Percentiles rank a stretch among this genome's conserved stretches.
phyloP scores from a whole-genome alignment of 92 coral and sea anemone genomes.

The Porites lobata region DNA sequence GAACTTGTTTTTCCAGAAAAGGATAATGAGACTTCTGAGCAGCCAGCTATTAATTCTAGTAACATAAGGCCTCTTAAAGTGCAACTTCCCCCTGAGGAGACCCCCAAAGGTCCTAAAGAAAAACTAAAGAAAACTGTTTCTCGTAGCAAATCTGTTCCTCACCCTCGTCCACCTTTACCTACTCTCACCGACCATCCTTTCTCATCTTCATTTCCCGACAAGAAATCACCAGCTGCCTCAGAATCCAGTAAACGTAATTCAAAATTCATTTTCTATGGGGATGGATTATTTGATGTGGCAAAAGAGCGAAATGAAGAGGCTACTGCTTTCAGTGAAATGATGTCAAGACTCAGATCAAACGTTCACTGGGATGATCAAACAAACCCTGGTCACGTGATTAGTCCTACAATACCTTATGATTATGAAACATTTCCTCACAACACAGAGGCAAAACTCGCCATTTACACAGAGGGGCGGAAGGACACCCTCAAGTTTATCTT shows the following conservation, averaged over 20 bases:
- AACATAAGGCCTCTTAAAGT: conserved; percentile 65
- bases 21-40: background rate
- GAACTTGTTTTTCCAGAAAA: conserved; percentile 20
- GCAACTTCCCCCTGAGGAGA: conserved; percentile 66
- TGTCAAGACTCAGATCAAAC: conserved; percentile 78
- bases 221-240: conserved; percentile 25
- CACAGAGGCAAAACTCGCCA: conserved; percentile 77
- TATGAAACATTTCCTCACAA: conserved; percentile 70
- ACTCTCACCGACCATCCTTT: conserved; percentile 47
- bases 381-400: conserved; percentile 91
- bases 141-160: conserved; percentile 36
- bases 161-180: conserved; percentile 55
- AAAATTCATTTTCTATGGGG: conserved; percentile 77
- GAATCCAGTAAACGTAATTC: conserved; percentile 27
- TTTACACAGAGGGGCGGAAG: conserved; percentile 81
- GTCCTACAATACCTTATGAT: conserved; percentile 92
- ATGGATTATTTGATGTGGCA: conserved; percentile 95
- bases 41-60: background rate
- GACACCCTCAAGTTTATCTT: conserved; percentile 82
- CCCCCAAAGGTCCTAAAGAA: conserved; percentile 6
- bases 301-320: conserved; percentile 96
- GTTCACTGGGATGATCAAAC: conserved; percentile 77
- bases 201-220: conserved; percentile 53
- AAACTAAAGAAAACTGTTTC: background rate
- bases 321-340: conserved; percentile 83